Percentiles rank a stretch among this genome's conserved stretches.
Evolutionary conservation across 2,797 vertebrate species (phyloP).

Genomic region (Tokudaia muenninki): DNA sequence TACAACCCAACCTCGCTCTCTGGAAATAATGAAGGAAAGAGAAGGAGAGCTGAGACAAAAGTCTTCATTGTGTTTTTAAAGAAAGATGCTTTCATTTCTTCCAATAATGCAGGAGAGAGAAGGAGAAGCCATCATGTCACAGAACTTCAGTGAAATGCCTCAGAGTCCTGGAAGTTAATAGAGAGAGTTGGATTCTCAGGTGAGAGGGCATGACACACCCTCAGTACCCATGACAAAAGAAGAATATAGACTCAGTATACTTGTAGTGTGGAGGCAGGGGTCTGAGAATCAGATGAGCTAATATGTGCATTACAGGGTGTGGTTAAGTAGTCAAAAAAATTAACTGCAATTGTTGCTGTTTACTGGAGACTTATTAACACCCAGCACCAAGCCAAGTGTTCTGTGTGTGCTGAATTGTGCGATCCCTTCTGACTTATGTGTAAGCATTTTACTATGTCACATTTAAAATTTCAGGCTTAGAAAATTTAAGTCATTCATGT

Average conservation of each 20-base stretch:
- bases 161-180: neutral
- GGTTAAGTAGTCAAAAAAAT: neutral
- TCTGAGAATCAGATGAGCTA: constrained; percentile 27
- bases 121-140: constrained; percentile 8
- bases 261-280: neutral
- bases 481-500: neutral
- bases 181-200: neutral
- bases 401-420: neutral
- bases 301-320: neutral
- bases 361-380: neutral
- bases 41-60: constrained; percentile 3
- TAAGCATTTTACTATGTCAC: neutral
- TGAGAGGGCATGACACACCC: neutral
- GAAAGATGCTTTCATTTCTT: constrained; percentile 72
- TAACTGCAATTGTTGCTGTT: neutral
- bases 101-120: constrained; percentile 53
- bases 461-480: neutral
- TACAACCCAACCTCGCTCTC: neutral
- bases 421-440: neutral
- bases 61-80: constrained; percentile 66
- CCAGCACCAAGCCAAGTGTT: neutral
- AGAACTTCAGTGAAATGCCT: neutral
- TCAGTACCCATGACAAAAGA: neutral
- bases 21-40: neutral
- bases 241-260: neutral